Conservation (phyloP, 2,888 invertebrate genomes). For the Punctoribates punctum region DNA sequence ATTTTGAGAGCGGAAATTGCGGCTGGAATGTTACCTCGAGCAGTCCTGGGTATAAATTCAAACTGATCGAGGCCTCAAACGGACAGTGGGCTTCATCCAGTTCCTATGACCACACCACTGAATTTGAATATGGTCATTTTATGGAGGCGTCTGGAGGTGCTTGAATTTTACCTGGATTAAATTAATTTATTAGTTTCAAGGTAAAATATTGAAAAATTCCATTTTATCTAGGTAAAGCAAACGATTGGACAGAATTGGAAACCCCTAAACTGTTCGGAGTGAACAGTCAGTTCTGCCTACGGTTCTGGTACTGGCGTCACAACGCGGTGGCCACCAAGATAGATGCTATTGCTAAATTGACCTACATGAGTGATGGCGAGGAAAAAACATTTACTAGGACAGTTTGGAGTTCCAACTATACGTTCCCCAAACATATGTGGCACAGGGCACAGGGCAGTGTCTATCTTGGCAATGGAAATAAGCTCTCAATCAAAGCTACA, state of each 20-base stretch:
- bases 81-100: not conserved
- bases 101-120: slow-evolving; percentile 26
- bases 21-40: not conserved
- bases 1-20: slow-evolving; percentile 37
- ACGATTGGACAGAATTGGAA: too few relatives aligned
- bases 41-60: not conserved
- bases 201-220: too few relatives aligned
- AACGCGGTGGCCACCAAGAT: not conserved
- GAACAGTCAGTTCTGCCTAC: not conserved
- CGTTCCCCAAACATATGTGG: not conserved
- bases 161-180: not conserved
- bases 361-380: not conserved
- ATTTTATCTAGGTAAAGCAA: too few relatives aligned
- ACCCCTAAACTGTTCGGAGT: not conserved
- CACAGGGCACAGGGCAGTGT: not conserved
- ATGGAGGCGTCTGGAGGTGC: not conserved
- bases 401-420: not conserved
- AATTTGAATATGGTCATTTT: slow-evolving; percentile 1
- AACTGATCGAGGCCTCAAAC: not conserved
- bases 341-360: not conserved
- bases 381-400: too few relatives aligned
- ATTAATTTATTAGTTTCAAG: too few relatives aligned
- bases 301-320: slow-evolving; percentile 23
- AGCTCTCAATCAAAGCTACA: too few relatives aligned
- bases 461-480: not conserved